phyloP scores from a whole-genome alignment of 2,888 invertebrate genomes.

The Xestia ashworthii region DNA sequence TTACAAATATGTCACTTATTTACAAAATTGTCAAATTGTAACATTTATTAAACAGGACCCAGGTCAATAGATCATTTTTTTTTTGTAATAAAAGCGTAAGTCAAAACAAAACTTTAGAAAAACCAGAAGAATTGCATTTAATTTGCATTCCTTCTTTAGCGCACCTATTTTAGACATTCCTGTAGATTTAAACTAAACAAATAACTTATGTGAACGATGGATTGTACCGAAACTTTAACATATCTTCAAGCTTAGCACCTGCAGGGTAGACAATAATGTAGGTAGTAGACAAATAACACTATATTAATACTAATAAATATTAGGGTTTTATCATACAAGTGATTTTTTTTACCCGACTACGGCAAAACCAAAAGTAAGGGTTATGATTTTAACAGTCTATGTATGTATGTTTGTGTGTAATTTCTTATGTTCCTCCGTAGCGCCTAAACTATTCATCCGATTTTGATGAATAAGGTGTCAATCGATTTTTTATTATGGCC shows the following conservation, averaged over 20 bases:
- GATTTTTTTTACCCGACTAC: not conserved
- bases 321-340: slow-evolving; percentile 2
- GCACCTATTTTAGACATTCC: slow-evolving; percentile 63
- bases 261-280: slow-evolving; percentile 53
- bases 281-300: slow-evolving; percentile 33
- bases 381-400: no score
- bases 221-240: slow-evolving; percentile 38
- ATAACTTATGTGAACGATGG: slow-evolving; percentile 29
- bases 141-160: slow-evolving; percentile 41
- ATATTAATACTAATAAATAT: not conserved
- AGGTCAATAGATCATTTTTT: not conserved
- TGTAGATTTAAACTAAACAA: slow-evolving; percentile 20
- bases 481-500: no score
- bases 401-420: no score
- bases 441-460: no score
- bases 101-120: not conserved
- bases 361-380: no score
- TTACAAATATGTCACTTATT: no score
- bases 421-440: no score
- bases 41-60: not conserved
- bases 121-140: slow-evolving; percentile 38
- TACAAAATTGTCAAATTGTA: no score
- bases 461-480: no score
- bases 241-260: slow-evolving; percentile 54
- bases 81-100: slow-evolving; percentile 16